Evolutionary conservation across 1,140 invertebrate genomes (phyloP), one percentile per base, ranked within the genome.

Genomic region (Zeugodacus cucurbitae): DNA sequence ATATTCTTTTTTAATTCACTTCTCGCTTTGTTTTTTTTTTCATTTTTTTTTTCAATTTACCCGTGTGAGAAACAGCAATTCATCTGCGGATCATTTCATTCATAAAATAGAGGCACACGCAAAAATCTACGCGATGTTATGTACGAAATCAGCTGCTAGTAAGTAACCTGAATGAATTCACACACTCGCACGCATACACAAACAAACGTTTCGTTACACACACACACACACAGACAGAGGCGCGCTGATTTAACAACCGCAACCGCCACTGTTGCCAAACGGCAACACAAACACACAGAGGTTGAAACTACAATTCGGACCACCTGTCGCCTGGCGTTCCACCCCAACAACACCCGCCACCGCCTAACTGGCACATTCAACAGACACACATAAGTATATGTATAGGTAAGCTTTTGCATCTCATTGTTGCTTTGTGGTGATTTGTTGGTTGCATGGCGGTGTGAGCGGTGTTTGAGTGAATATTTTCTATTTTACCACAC

Each of bases 11-110:
- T 54, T 20, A 54, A 54, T 54, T 20, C 48, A 20, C 48, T 54
- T 17, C 17, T 54, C 1, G 48, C 3, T 4, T 17, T 17, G 14
- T 3, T 14, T 54, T 54, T 7, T 41, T 41, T 41, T 3, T 41
- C 20, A 17, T 54, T 54, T 54, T 3, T 44, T 4, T 44, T 44
- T 37, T 41, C 2, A n/a, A 10, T 67, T n/a, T 67, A 4, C 58
- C 2, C 10, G 58, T 62, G 58, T 62, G 58, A 62, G 64, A 37
- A 70, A 70, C 37, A 48, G 91, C 91, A 92, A 92, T 92, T 91
- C 91, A 92, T 91, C 91, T 92, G 91, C 92, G 91, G 91, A 92
- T 92, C 91, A 92, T 91, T 92, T 92, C 91, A 92, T 92, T 92
- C 91, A 92, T 92, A 92, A 92, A 91, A 92, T 90, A 88, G 90